Evolutionary conservation across 2,113 vertebrate genomes (phyloP).

Genomic region (Catharus bicknelli): DNA sequence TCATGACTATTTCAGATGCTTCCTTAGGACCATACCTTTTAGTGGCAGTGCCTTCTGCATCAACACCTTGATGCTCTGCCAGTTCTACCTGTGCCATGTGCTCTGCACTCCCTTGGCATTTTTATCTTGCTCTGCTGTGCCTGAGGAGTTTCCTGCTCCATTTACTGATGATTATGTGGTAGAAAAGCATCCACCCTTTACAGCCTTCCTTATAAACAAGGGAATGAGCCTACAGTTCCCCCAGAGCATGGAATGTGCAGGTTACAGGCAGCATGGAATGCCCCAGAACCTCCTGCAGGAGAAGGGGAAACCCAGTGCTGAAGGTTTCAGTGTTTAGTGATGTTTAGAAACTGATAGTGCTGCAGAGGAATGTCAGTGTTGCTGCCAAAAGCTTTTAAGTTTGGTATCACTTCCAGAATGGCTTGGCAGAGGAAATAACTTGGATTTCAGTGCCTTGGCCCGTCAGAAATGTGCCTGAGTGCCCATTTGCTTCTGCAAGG

Average conservation of each 20-base stretch:
- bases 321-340: background rate
- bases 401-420: fast-evolving
- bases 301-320: background rate
- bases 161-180: background rate
- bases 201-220: background rate
- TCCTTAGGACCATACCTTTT: conserved; percentile 27
- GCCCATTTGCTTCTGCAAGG: fast-evolving
- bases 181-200: background rate
- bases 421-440: background rate
- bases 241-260: background rate
- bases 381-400: background rate
- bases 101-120: background rate
- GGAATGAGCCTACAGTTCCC: background rate
- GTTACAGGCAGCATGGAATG: fast-evolving
- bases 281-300: background rate
- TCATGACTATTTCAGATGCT: background rate
- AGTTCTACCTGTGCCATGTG: conserved; percentile 18
- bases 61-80: conserved; percentile 14
- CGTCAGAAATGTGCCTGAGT: background rate
- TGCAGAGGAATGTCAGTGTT: fast-evolving
- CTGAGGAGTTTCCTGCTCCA: conserved; percentile 15
- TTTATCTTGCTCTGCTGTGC: conserved; percentile 21
- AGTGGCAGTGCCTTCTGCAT: background rate
- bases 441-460: background rate
- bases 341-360: background rate